Percentiles rank a stretch among this genome's conserved stretches.
Evolutionary conservation across 2,797 vertebrate genomes (phyloP).

Genomic region (Sebastes jordani): DNA sequence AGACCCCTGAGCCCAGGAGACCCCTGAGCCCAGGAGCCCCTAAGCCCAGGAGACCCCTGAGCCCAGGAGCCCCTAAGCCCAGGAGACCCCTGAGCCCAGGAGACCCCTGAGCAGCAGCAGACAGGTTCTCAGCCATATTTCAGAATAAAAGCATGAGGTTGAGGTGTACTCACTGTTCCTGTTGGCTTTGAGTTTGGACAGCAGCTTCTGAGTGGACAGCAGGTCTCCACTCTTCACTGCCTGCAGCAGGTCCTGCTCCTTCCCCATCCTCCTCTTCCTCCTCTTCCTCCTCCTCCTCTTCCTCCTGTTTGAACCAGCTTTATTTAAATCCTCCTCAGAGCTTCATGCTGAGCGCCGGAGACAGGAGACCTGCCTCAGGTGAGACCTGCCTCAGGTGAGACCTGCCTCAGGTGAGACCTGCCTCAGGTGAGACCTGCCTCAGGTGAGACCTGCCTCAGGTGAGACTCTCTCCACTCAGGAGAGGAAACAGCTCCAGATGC

Average conservation of each 20-base stretch:
- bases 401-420: background rate
- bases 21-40: background rate
- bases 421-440: conserved; percentile 30
- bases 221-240: conserved; percentile 84
- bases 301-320: background rate
- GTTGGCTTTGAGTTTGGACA: conserved; percentile 76
- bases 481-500: background rate
- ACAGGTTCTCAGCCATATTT: background rate
- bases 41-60: too few relatives aligned
- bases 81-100: background rate
- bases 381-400: conserved; percentile 42
- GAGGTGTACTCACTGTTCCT: conserved; percentile 78
- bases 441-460: conserved; percentile 34
- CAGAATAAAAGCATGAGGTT: background rate
- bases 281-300: conserved; percentile 81
- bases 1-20: background rate
- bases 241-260: conserved; percentile 85
- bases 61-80: too few relatives aligned
- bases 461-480: conserved; percentile 7
- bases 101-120: background rate
- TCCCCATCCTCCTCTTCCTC: conserved; percentile 74
- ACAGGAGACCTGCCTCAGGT: conserved; percentile 10
- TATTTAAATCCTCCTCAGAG: conserved; percentile 53
- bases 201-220: conserved; percentile 78
- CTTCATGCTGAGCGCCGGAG: conserved; percentile 48